Conservation (phyloP, 2,113 vertebrate genomes). For the Paradoxurus hermaphroditus region DNA sequence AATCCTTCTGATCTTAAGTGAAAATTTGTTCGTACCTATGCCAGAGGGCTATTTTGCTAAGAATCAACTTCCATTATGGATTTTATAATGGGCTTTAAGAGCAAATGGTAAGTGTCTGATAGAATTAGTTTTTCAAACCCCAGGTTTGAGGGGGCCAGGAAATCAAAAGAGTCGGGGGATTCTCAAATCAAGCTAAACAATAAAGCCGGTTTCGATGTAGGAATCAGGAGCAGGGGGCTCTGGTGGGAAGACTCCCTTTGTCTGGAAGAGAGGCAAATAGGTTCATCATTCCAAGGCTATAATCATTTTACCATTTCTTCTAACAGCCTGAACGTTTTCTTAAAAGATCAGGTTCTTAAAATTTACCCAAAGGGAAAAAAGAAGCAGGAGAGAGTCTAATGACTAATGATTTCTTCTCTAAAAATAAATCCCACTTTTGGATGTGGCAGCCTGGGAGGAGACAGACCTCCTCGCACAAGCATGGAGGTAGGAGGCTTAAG, state of each 20-base stretch:
- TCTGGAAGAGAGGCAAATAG: constrained; percentile 13
- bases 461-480: neutral
- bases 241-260: constrained; percentile 20
- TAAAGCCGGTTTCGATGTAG: constrained; percentile 13
- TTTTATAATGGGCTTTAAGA: constrained; percentile 49
- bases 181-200: constrained; percentile 16
- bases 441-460: constrained; percentile 44
- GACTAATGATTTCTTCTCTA: constrained; percentile 75
- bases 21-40: constrained; percentile 19
- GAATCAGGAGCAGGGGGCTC: neutral
- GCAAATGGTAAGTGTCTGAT: constrained; percentile 23
- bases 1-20: constrained; percentile 35
- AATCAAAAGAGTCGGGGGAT: neutral
- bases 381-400: constrained; percentile 56
- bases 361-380: constrained; percentile 45
- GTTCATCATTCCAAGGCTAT: constrained; percentile 46
- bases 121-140: constrained; percentile 45
- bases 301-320: constrained; percentile 62
- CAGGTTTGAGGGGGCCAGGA: constrained; percentile 15
- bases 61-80: constrained; percentile 44
- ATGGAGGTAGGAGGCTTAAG: constrained; percentile 33
- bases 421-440: constrained; percentile 64
- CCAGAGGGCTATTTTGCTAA: constrained; percentile 48
- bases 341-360: constrained; percentile 66
- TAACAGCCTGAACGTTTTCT: constrained; percentile 58